phyloP scores from a whole-genome alignment of 2,888 invertebrate genomes.

The Zele albiditarsus region DNA sequence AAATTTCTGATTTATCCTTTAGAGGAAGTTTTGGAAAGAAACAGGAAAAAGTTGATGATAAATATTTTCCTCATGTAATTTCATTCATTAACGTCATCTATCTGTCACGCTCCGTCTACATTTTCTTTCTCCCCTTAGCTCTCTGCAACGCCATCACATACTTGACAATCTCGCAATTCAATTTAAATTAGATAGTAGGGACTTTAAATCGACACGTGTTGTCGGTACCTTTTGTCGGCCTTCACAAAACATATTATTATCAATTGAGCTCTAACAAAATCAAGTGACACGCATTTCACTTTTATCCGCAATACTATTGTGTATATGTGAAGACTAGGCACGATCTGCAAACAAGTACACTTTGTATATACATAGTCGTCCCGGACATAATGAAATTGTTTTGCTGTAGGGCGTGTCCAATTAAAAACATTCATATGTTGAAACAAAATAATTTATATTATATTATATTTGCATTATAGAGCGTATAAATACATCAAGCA shows the following conservation, averaged over 20 bases:
- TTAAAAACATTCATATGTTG: not conserved
- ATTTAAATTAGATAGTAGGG: too few species aligned
- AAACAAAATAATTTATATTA: not conserved
- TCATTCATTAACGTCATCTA: not conserved
- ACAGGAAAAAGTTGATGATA: not conserved
- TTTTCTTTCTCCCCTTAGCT: not conserved
- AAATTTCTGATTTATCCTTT: not conserved
- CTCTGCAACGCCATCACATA: too few species aligned
- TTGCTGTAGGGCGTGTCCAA: not conserved
- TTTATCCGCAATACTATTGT: not conserved
- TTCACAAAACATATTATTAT: not conserved
- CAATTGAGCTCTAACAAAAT: not conserved
- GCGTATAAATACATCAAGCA: too few species aligned
- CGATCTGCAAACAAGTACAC: not conserved
- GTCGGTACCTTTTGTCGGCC: not conserved
- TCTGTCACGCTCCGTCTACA: not conserved
- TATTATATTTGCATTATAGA: too few species aligned
- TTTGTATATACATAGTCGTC: not conserved
- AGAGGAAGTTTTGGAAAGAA: not conserved
- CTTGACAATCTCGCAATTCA: too few species aligned
- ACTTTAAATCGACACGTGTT: not conserved
- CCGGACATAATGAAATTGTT: not conserved
- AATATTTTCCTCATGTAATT: not conserved
- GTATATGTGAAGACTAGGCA: not conserved
- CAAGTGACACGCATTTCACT: not conserved